Conservation (phyloP, 2,113 vertebrate species). For the Numida meleagris region DNA sequence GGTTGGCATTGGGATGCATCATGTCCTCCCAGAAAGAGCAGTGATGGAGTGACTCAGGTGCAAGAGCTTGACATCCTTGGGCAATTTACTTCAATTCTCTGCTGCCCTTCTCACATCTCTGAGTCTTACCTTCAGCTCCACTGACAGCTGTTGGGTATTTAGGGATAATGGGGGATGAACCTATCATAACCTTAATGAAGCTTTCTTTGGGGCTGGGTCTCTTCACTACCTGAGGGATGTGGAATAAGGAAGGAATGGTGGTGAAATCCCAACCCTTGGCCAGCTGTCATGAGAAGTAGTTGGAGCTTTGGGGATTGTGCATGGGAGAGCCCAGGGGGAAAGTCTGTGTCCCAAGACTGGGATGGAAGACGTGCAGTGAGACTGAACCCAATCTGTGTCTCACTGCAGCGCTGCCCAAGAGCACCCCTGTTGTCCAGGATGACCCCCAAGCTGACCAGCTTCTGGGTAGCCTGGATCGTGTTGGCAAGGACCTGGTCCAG, state of each 20-base stretch:
- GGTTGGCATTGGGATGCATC: background rate
- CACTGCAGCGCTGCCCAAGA: slow-evolving; percentile 30
- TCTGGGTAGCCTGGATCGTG: slow-evolving; percentile 76
- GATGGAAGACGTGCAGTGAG: background rate
- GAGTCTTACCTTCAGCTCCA: background rate
- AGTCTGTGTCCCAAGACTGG: background rate
- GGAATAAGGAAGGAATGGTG: background rate
- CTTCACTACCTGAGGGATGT: background rate
- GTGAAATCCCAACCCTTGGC: background rate
- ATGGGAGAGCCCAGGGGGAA: background rate
- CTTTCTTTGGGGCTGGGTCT: background rate
- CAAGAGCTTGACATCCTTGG: no score
- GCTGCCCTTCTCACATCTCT: background rate
- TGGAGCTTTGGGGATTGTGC: background rate
- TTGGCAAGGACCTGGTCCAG: slow-evolving; percentile 78
- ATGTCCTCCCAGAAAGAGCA: background rate
- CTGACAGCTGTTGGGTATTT: background rate
- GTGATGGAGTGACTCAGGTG: background rate
- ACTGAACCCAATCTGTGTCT: background rate
- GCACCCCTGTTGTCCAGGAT: slow-evolving; percentile 26
- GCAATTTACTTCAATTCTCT: background rate
- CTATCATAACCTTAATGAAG: background rate
- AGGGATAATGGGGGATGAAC: background rate
- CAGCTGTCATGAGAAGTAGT: background rate
- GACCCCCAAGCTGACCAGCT: slow-evolving; percentile 78